Evolutionary conservation across 2,113 vertebrate species (phyloP).

Genomic region (Paramormyrops kingsleyae): DNA sequence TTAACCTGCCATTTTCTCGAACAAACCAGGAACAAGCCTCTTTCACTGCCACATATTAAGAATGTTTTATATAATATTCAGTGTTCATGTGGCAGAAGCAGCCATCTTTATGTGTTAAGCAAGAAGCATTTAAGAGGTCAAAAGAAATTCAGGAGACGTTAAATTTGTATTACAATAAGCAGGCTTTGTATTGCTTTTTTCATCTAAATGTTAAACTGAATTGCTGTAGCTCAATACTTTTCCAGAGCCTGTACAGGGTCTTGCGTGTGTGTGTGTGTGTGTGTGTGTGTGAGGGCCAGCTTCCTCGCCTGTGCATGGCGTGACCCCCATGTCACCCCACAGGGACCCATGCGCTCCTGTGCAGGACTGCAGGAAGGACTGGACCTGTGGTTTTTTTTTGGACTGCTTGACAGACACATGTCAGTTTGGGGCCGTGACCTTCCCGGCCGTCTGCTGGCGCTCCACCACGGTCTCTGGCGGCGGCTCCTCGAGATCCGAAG

Average conservation of each 20-base stretch:
- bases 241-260: neutral
- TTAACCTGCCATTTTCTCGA: neutral
- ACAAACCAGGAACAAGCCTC: neutral
- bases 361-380: constrained; percentile 59
- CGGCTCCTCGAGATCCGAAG: neutral
- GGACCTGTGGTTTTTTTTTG: constrained; percentile 67
- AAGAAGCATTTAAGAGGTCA: neutral
- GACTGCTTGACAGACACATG: constrained; percentile 68
- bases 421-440: constrained; percentile 50
- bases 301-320: constrained; percentile 58
- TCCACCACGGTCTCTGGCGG: constrained; percentile 22
- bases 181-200: neutral
- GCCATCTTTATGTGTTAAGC: neutral
- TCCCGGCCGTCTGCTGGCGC: constrained; percentile 40
- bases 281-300: constrained; percentile 53
- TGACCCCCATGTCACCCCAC: constrained; percentile 70
- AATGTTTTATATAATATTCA: neutral
- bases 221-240: neutral
- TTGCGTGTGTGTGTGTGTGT: constrained; percentile 8
- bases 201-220: neutral
- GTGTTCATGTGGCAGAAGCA: neutral
- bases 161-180: neutral
- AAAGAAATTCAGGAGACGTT: neutral
- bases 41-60: neutral
- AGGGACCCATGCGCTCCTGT: constrained; percentile 58